These are phyloP conservation scores for Laothoe populi DNA, from an alignment of 2,888 invertebrate genomes.

Conservation along the genomic window DNA sequence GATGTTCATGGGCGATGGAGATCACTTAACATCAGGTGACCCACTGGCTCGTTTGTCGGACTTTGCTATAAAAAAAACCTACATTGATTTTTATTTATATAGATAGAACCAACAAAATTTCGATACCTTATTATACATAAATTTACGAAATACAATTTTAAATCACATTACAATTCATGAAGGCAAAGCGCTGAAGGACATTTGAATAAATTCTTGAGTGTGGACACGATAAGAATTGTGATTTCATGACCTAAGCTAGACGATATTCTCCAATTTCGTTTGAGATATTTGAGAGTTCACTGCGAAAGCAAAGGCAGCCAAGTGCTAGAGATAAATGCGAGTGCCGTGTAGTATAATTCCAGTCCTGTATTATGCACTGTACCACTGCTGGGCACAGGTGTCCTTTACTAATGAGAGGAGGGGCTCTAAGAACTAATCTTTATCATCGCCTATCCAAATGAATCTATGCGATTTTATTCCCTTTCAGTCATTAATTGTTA, in stretches of 20 bases:
- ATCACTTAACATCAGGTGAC: too few species aligned
- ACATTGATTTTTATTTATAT: not conserved
- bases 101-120: not conserved
- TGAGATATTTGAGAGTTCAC: not conserved
- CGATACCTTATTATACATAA: not conserved
- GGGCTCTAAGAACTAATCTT: too few species aligned
- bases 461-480: not conserved
- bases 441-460: too few species aligned
- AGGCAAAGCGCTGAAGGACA: not conserved
- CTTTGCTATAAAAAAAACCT: too few species aligned
- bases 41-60: too few species aligned
- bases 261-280: not conserved
- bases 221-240: constrained; percentile 18
- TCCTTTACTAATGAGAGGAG: too few species aligned
- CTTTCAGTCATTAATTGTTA: not conserved
- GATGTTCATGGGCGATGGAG: too few species aligned
- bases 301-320: too few species aligned
- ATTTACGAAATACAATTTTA: constrained; percentile 9
- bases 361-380: too few species aligned
- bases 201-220: constrained; percentile 3
- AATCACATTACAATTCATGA: constrained; percentile 7
- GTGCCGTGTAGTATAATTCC: too few species aligned
- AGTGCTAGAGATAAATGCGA: too few species aligned
- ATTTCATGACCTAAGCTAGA: not conserved
- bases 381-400: too few species aligned